phyloP scores from a whole-genome alignment of 2,113 vertebrate species.

The Opisthocomus hoazin region DNA sequence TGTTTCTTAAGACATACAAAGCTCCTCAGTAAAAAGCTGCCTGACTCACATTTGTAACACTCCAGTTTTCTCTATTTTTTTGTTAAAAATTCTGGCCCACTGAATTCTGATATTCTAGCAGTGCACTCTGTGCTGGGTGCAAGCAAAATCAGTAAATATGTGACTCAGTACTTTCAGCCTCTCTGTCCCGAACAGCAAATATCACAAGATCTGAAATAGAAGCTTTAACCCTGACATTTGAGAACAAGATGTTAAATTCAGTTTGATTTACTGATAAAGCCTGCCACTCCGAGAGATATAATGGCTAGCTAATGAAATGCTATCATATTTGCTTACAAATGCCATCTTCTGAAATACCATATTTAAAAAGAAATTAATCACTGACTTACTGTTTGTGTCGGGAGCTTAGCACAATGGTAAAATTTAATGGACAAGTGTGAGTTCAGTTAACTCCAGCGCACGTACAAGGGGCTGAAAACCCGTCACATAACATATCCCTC shows the following conservation, averaged over 20 bases:
- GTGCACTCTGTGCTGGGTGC: neutral
- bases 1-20: neutral
- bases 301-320: neutral
- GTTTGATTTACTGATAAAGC: neutral
- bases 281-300: neutral
- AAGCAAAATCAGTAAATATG: neutral
- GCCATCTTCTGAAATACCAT: neutral
- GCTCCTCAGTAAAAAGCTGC: neutral
- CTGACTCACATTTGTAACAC: rapidly evolving
- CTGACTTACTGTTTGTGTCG: neutral
- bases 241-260: neutral
- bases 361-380: neutral
- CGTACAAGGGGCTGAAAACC: neutral
- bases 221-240: neutral
- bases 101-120: neutral
- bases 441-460: neutral
- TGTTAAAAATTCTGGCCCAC: neutral
- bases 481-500: neutral
- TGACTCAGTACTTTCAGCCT: neutral
- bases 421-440: neutral
- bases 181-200: neutral
- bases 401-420: neutral
- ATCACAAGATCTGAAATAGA: neutral
- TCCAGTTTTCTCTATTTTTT: neutral
- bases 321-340: neutral